Conservation (phyloP, 1,140 invertebrate genomes). For the Odontomachus brunneus region DNA sequence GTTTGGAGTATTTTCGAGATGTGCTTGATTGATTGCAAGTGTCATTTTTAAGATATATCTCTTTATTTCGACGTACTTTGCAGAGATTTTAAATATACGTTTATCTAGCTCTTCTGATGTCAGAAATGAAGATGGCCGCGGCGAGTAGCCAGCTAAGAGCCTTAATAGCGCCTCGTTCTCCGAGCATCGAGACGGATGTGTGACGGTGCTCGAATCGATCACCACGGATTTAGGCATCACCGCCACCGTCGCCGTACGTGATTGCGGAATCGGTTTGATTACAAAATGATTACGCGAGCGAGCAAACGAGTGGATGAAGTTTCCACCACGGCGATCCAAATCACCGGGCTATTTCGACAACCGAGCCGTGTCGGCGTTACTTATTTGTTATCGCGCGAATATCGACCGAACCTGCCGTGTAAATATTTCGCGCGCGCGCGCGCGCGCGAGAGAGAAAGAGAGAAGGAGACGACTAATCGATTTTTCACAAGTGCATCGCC, state of each 20-base stretch:
- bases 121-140: too few relatives aligned
- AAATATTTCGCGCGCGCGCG: background rate
- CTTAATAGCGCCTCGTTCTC: too few relatives aligned
- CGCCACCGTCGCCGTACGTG: background rate
- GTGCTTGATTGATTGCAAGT: too few relatives aligned
- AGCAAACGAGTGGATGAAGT: background rate
- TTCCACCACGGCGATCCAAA: background rate
- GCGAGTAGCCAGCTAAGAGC: background rate
- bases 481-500: background rate
- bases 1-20: too few relatives aligned
- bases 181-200: background rate
- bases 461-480: background rate
- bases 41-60: too few relatives aligned
- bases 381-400: constrained; percentile 3
- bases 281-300: constrained; percentile 13
- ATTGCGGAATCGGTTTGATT: constrained; percentile 7
- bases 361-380: background rate
- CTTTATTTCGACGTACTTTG: too few relatives aligned
- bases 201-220: background rate
- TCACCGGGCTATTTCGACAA: background rate
- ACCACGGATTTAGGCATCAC: background rate
- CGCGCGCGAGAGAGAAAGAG: too few relatives aligned
- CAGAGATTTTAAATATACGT: too few relatives aligned
- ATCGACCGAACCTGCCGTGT: background rate
- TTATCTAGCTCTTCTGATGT: too few relatives aligned